These are phyloP conservation scores for Chesias legatella DNA, from an alignment of 2,888 invertebrate species.

Conservation along the genomic window DNA sequence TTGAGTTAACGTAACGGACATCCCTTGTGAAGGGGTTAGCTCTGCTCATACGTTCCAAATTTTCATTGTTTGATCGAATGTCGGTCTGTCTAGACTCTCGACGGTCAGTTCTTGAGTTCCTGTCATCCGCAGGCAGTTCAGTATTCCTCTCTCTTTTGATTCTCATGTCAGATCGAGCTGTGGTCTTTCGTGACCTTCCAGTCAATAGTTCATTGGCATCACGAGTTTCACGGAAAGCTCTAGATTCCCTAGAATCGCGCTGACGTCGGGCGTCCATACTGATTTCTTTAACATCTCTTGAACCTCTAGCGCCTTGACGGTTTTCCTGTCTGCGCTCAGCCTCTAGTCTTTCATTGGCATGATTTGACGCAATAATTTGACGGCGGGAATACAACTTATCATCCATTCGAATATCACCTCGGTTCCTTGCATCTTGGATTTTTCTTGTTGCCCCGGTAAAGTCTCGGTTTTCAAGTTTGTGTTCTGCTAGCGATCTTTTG, in stretches of 20 bases:
- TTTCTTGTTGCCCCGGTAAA: no score
- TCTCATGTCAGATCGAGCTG: background rate
- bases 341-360: background rate
- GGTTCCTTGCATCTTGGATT: background rate
- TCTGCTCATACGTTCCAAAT: conserved; percentile 1
- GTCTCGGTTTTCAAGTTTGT: no score
- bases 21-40: background rate
- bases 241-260: conserved; percentile 4
- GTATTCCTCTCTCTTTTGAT: conserved; percentile 11
- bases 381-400: background rate
- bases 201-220: conserved; percentile 2
- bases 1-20: conserved; percentile 1
- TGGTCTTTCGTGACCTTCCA: conserved; percentile 3
- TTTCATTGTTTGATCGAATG: conserved; percentile 1
- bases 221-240: conserved; percentile 5
- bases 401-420: background rate
- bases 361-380: no score
- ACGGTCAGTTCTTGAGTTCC: conserved; percentile 1
- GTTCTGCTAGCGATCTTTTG: no score
- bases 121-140: conserved; percentile 1
- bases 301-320: conserved; percentile 1
- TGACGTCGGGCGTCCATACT: conserved; percentile 1
- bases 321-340: background rate
- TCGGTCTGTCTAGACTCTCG: conserved; percentile 11
- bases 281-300: conserved; percentile 10